Evolutionary conservation across 2,888 invertebrate genomes (phyloP).

Genomic region (Melipona bicolor): DNA sequence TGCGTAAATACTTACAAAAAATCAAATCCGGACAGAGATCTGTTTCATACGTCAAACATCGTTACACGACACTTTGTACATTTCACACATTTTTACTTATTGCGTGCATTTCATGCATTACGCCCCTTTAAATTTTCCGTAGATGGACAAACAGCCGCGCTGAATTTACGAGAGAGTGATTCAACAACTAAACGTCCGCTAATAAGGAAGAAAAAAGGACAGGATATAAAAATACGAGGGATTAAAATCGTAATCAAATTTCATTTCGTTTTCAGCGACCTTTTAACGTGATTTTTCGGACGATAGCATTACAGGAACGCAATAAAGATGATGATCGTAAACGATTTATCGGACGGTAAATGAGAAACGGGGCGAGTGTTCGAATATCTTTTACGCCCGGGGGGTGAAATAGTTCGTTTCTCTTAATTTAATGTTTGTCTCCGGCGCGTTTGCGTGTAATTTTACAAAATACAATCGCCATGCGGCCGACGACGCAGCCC

Average conservation of each 20-base stretch:
- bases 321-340: conserved; percentile 3
- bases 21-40: background rate
- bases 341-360: background rate
- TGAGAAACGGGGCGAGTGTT: background rate
- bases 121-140: background rate
- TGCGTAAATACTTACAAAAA: background rate
- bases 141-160: background rate
- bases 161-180: background rate
- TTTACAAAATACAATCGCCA: background rate
- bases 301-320: background rate
- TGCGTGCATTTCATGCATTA: background rate
- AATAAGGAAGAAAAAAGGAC: too few species aligned
- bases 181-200: too few species aligned
- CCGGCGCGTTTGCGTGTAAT: background rate
- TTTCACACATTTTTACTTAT: background rate
- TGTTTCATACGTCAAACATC: background rate
- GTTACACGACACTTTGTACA: background rate
- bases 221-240: background rate
- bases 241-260: background rate
- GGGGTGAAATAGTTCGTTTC: background rate
- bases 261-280: background rate
- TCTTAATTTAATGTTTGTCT: conserved; percentile 13
- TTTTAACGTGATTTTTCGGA: background rate
- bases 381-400: background rate
- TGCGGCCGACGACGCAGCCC: conserved; percentile 3